Evolutionary conservation across 2,888 invertebrate genomes (phyloP), one percentile per base, ranked within the genome.

Genomic region (Lasioglossum zephyrum): DNA sequence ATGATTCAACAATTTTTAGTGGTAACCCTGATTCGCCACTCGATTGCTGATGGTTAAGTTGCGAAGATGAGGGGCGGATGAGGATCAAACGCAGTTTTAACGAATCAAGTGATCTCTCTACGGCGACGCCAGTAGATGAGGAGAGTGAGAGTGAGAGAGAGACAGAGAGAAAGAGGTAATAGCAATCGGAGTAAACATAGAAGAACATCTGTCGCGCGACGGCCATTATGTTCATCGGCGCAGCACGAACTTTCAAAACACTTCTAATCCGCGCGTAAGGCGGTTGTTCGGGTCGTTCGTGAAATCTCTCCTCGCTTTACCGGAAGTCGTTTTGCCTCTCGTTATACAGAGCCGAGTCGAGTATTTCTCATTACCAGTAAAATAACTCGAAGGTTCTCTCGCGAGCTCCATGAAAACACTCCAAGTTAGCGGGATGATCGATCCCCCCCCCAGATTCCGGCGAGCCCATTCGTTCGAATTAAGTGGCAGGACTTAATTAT

Each of bases 401-500:
- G 53, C 74, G 47, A 83, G 80, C 63, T 83, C n/a, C 72, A 74
- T 39, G 83, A 79, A 85, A 89, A 73, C 87, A 77, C 49, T 74
- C 66, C 47, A 57, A 86, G 73, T 80, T 84, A 70, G 70, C 72
- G 26, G 18, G 31, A 22, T 72, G 80, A 84, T 89, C 89, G 87
- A 87, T 85, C n/a, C n/a, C n/a, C n/a, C 76, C 60, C 22, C 4
- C 66, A 57, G 72, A 44, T 82, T 77, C 57, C 36, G 70, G 66
- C 60, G 73, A 74, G 74, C 82, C 82, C 47, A 53, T 53, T 84
- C 76, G 77, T 77, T 78, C 60, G 63, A 84, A 87, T 84, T 86
- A 87, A 87, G 87, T 84, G 87, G 82, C 81, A 66, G 77, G 49
- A 81, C 82, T 89, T 89, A 87, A 89, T 89, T 89, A 89, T 89